Conservation (phyloP, 2,113 vertebrate species). For the Natator depressus region DNA sequence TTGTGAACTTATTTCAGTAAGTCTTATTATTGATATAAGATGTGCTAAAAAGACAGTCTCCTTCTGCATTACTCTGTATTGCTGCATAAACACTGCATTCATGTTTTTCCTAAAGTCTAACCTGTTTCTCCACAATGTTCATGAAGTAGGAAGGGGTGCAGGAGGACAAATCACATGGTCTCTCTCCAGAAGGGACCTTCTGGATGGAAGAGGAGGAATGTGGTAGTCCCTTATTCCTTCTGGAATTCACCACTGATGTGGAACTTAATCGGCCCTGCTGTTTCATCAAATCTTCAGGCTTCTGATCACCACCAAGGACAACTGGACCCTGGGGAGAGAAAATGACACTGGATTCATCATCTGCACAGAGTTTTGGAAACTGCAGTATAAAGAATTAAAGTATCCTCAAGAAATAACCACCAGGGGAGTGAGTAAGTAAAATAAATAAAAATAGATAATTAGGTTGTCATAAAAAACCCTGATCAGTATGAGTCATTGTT, state of each 20-base stretch:
- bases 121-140: conserved; percentile 40
- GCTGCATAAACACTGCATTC: background rate
- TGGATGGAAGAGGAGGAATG: background rate
- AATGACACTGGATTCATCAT: background rate
- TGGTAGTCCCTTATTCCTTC: background rate
- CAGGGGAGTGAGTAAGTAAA: background rate
- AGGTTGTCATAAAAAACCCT: background rate
- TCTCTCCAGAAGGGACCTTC: background rate
- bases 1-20: background rate
- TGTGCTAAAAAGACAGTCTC: background rate
- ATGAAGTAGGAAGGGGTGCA: background rate
- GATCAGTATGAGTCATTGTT: background rate
- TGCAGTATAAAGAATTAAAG: background rate
- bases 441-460: background rate
- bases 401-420: background rate
- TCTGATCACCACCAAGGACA: conserved; percentile 27
- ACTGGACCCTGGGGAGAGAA: conserved; percentile 24
- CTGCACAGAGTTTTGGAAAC: background rate
- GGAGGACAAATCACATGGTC: background rate
- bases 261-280: background rate
- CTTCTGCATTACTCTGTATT: background rate
- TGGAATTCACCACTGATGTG: background rate
- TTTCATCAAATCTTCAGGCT: conserved; percentile 6
- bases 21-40: background rate
- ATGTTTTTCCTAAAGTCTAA: background rate